Percentiles rank a stretch among this genome's conserved stretches.
Conservation (phyloP, 2,797 vertebrate species). For the Chrysocyon brachyurus region DNA sequence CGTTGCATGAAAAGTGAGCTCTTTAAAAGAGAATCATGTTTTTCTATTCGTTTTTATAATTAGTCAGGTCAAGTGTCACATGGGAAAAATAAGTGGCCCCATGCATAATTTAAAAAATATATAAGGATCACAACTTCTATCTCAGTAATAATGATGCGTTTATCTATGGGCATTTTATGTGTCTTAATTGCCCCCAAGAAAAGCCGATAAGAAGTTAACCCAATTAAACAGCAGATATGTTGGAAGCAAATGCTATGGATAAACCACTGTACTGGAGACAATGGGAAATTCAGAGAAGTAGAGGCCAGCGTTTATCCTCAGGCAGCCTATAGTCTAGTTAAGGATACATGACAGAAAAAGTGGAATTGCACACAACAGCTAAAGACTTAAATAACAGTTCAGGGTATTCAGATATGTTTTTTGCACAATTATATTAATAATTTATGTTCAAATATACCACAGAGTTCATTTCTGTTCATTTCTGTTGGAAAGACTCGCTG, state of each 20-base stretch:
- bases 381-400: conserved; percentile 28
- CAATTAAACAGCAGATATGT: conserved; percentile 77
- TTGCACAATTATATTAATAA: conserved; percentile 55
- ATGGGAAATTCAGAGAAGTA: conserved; percentile 40
- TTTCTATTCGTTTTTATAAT: conserved; percentile 77
- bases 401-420: conserved; percentile 14
- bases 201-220: conserved; percentile 73
- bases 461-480: conserved; percentile 16
- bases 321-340: conserved; percentile 28
- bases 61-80: conserved; percentile 77
- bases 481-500: neutral
- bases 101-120: conserved; percentile 63
- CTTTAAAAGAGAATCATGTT: conserved; percentile 79
- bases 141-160: conserved; percentile 77
- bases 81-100: conserved; percentile 70
- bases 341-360: conserved; percentile 5
- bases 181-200: conserved; percentile 78
- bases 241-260: conserved; percentile 57
- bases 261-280: conserved; percentile 56
- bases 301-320: conserved; percentile 57
- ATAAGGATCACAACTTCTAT: conserved; percentile 78
- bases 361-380: conserved; percentile 3
- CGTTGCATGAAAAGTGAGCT: conserved; percentile 63
- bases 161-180: conserved; percentile 77
- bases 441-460: conserved; percentile 55